These are phyloP conservation scores for Ethmia dodecea DNA, from an alignment of 2,888 invertebrate genomes.

Conservation along the genomic window DNA sequence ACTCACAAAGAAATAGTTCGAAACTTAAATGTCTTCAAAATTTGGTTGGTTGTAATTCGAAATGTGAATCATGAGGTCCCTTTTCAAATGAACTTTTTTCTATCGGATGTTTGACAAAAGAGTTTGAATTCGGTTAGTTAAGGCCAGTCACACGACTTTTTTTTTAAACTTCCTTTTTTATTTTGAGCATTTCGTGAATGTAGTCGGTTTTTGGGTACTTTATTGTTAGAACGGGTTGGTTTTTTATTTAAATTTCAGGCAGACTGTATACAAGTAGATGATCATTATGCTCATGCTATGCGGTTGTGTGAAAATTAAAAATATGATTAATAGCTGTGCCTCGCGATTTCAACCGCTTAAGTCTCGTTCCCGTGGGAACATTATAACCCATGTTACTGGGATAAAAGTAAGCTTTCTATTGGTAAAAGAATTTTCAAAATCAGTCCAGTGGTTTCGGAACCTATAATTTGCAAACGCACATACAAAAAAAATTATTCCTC, in stretches of 20 bases:
- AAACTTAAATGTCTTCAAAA: slow-evolving; percentile 1
- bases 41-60: slow-evolving; percentile 9
- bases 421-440: too few relatives aligned
- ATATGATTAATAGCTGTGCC: background rate
- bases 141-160: slow-evolving; percentile 30
- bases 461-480: too few relatives aligned
- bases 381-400: too few relatives aligned
- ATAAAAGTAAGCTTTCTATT: too few relatives aligned
- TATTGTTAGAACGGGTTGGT: background rate
- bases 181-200: background rate
- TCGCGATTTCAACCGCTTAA: too few relatives aligned
- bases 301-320: background rate
- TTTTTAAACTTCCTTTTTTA: slow-evolving; percentile 15
- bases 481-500: too few relatives aligned
- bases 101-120: slow-evolving; percentile 32
- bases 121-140: slow-evolving; percentile 43
- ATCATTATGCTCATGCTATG: background rate
- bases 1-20: slow-evolving; percentile 10
- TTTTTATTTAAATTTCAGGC: too few relatives aligned
- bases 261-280: background rate
- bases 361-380: too few relatives aligned
- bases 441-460: too few relatives aligned
- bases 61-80: slow-evolving; percentile 12
- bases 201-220: background rate
- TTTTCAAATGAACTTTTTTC: slow-evolving; percentile 26